Base-by-base conservation (phyloP, 2,888 invertebrate genomes). In the Peribatodes rhomboidaria region DNA sequence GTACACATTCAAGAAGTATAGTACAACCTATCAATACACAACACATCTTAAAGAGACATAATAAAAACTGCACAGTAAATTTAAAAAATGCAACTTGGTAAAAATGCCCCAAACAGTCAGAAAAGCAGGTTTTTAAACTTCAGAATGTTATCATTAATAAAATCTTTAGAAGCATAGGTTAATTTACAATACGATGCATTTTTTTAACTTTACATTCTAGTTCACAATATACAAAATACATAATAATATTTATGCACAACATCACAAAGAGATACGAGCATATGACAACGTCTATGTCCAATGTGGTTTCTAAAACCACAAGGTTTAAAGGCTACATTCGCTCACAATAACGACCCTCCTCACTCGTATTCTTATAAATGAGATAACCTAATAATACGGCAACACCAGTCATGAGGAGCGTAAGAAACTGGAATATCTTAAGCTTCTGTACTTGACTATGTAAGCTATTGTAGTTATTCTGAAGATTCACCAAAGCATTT, bases 401-500 rank as follows among this genome's bases (percentile, higher is more conserved):
- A 0, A 87, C 64, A 0, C 78, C 76, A 0, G 89, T 90, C 65
- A 92, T 72, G 0, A 86, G 47, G 1, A 92, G 70, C 0, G 89
- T 89, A 0, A 91, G 9, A 9, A 88, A 78, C 54, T 92, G 92
- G 57, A 87, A 82, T 1, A 84, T 67, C 55, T 89, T 92, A 41
- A 93, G 56, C 52, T 75, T 85, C 14, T 85, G 77, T 1, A 92
- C 76, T 61, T 90, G 86, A 8, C 75, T 78, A 37, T 87, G 85
- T 0, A 93, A 57, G 0, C 70, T 71, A 22, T 86, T 85, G 37
- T 90, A 90, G 53, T 89, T 89, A 20, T 77, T 79, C 61, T 92
- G 89, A 6, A 93, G 68, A 35, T 84, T 88, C 14, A 83, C 86
- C 9, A 92, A 46, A 0, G 98, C 98, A 22, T 96, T 94, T 67